A percentile compares a stretch with the other conserved stretches of the same genome.
Evolutionary conservation across 2,797 vertebrate genomes (phyloP).

Genomic region (Lepus oiostolus): DNA sequence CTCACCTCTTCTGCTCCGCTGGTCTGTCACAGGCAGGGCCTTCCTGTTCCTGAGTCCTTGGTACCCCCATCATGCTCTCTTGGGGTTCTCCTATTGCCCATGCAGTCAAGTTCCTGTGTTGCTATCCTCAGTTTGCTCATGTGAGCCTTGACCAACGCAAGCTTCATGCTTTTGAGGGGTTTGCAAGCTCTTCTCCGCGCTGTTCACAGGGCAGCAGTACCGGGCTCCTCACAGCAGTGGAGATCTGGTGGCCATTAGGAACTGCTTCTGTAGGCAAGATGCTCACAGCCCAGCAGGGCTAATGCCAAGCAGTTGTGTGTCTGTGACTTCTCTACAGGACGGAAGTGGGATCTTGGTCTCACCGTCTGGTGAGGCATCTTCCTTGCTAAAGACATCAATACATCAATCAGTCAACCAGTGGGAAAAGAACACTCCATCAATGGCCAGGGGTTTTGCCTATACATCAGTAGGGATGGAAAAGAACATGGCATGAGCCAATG

Average conservation of each 20-base stretch:
- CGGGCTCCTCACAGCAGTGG: rapidly evolving
- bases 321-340: not conserved
- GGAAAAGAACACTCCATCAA: not conserved
- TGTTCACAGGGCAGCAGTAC: not conserved
- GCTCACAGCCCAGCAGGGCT: not conserved
- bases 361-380: not conserved
- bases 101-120: not conserved
- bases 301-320: not conserved
- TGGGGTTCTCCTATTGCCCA: rapidly evolving
- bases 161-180: rapidly evolving
- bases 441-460: not conserved
- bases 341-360: not conserved
- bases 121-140: not conserved
- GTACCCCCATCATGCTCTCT: rapidly evolving
- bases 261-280: not conserved
- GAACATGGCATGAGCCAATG: too few relatives aligned
- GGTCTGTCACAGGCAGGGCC: rapidly evolving
- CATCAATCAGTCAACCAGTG: not conserved
- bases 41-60: not conserved
- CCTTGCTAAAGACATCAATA: not conserved
- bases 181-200: not conserved
- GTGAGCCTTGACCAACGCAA: not conserved
- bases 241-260: not conserved
- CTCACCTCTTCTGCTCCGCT: not conserved
- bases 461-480: not conserved